Evolutionary conservation across 2,113 vertebrate genomes (phyloP).

Genomic region (Cinclus mexicanus): DNA sequence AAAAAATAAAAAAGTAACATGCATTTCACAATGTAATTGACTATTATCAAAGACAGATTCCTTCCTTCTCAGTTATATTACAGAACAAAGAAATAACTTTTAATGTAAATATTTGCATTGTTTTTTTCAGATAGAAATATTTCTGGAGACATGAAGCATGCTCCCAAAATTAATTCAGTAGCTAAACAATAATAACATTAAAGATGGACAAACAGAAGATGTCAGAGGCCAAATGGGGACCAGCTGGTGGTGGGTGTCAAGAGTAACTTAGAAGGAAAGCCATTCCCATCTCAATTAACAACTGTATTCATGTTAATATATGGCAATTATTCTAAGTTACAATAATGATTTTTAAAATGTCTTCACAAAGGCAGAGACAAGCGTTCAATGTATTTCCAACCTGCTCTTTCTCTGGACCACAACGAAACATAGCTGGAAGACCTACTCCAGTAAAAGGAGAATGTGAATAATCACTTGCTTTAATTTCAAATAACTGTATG

Average conservation of each 20-base stretch:
- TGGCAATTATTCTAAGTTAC: not conserved
- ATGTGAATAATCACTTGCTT: not conserved
- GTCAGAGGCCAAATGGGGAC: accelerated
- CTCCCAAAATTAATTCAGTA: not conserved
- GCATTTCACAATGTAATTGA: not conserved
- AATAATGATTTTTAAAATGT: not conserved
- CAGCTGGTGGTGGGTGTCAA: not conserved
- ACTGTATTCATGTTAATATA: not conserved
- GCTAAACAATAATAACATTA: not conserved
- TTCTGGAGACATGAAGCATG: not conserved
- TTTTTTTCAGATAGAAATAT: not conserved
- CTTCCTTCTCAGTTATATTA: not conserved
- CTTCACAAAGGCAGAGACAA: not conserved
- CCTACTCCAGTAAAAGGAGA: not conserved
- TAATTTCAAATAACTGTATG: not conserved
- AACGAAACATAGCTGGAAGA: not conserved
- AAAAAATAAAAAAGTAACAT: not conserved
- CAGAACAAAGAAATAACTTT: not conserved
- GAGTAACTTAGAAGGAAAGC: not conserved
- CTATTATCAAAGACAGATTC: not conserved
- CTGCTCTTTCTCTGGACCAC: not conserved
- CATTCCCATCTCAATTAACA: not conserved
- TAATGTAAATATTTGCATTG: not conserved
- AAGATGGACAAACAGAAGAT: not conserved
- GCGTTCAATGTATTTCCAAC: not conserved